Evolutionary conservation across 2,888 invertebrate species (phyloP), one percentile per base, ranked within the genome.

Genomic region (Diarsia brunnea): DNA sequence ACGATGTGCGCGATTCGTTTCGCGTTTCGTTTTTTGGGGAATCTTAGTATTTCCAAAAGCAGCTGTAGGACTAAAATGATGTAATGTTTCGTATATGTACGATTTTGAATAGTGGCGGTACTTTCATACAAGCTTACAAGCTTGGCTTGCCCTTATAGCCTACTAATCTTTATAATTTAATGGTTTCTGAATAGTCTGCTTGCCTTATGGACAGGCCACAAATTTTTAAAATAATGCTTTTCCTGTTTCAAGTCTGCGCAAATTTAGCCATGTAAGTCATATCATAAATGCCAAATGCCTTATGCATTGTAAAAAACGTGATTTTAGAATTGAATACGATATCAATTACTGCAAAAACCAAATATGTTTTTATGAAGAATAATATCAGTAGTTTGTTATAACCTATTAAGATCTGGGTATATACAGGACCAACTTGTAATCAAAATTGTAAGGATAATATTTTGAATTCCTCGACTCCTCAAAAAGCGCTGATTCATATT

Each of bases 1-100:
- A 92, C 90, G 92, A 89, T 81, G 79, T 82, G 81, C 78, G 89
- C 92, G 92, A 95, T 95, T 95, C 92, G 95, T 84, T 91, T 84
- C 95, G 94, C 92, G 91, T 92, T 91, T 89, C 87, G 91, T 91
- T 93, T 93, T 94, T 94, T 93, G 90, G 90, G 88, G 90, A 90
- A 90, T 93, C 89, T 89, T 89, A 90, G 90, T 89, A 89, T 91
- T 91, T 88, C 76, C 75, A 83, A 88, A 90, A 90, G 91, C 96
- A 96, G 94, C 95, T 95, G 95, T 92, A 90, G 72, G 68, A 75
- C 61, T 68, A 70, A 49, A 84, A 69, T 88, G 84, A 88, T 88
- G 77, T 85, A 73, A 78, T 53, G 8, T 43, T 76, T 67, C 61
- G 45, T 74, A 67, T 51, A 65, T 79, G 61, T 60, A 66, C 5